Conservation (phyloP, 2,797 vertebrate genomes). For the Aeoliscus strigatus region DNA sequence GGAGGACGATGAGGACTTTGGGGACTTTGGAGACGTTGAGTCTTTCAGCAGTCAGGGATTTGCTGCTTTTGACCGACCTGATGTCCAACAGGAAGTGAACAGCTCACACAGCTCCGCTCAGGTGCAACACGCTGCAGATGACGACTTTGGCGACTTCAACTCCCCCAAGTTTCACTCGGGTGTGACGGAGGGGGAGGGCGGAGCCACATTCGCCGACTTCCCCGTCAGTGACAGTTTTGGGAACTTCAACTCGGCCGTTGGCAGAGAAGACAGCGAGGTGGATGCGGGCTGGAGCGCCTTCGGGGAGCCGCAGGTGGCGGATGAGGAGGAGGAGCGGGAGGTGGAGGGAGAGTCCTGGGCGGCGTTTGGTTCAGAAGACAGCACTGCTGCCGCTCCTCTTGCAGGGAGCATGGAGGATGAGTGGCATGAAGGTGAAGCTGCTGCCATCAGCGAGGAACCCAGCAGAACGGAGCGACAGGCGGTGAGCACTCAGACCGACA, state of each 20-base stretch:
- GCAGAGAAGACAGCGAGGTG: slow-evolving; percentile 36
- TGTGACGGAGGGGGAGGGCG: slow-evolving; percentile 26
- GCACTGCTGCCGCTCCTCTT: slow-evolving; percentile 28
- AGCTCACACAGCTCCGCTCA: background rate
- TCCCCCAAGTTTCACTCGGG: slow-evolving; percentile 42
- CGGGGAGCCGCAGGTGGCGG: slow-evolving; percentile 41
- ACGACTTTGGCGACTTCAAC: slow-evolving; percentile 85
- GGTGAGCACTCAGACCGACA: background rate
- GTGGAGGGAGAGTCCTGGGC: slow-evolving; percentile 80
- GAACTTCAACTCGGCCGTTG: slow-evolving; percentile 83
- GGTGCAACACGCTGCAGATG: slow-evolving; percentile 11
- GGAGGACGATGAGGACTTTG: slow-evolving; percentile 72
- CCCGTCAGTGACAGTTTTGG: slow-evolving; percentile 86
- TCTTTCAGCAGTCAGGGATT: slow-evolving; percentile 54
- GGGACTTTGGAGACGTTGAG: slow-evolving; percentile 73
- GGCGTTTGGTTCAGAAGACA: slow-evolving; percentile 78
- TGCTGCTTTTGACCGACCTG: slow-evolving; percentile 58
- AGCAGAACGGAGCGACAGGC: background rate
- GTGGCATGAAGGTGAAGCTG: background rate
- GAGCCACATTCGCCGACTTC: slow-evolving; percentile 54
- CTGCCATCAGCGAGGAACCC: background rate
- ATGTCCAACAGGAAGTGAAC: slow-evolving; percentile 14
- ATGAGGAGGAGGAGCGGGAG: slow-evolving; percentile 60
- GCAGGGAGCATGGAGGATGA: slow-evolving; percentile 49
- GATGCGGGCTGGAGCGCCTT: slow-evolving; percentile 85